phyloP scores from a whole-genome alignment of 2,888 invertebrate species.

The Trachelus iudaicus region DNA sequence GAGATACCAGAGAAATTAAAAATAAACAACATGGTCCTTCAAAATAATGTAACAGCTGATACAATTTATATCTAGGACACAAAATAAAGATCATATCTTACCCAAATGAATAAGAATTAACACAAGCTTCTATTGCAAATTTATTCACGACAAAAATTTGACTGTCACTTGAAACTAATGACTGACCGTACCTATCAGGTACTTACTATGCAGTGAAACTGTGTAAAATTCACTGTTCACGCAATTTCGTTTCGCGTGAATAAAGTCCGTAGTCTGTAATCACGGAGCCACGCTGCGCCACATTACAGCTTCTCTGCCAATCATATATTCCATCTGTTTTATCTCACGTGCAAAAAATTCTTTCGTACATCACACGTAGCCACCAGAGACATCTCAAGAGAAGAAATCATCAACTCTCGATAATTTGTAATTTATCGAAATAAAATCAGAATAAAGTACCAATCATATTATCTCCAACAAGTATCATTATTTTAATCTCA shows the following conservation, averaged over 20 bases:
- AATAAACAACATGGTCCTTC: conserved; percentile 10
- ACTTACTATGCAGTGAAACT: neutral
- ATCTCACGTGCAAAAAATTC: neutral
- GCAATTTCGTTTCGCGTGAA: neutral
- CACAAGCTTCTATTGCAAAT: neutral
- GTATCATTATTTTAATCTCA: neutral
- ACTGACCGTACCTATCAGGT: neutral
- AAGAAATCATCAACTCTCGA: neutral
- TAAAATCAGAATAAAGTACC: neutral
- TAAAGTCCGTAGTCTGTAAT: conserved; percentile 13
- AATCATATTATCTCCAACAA: neutral
- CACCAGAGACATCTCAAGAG: too few species aligned
- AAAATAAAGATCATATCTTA: neutral
- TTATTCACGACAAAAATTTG: neutral
- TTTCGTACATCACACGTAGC: too few species aligned
- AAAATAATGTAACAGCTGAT: conserved; percentile 2
- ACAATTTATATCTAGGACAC: neutral
- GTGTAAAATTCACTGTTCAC: neutral
- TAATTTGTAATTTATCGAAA: neutral
- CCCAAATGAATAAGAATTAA: neutral
- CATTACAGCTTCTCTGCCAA: conserved; percentile 16
- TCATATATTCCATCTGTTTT: neutral
- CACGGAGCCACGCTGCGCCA: conserved; percentile 21
- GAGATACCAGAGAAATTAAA: conserved; percentile 7
- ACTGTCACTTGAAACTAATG: neutral